These are phyloP conservation scores for Ormia ochracea DNA, from an alignment of 2,888 invertebrate species.

Conservation along the genomic window DNA sequence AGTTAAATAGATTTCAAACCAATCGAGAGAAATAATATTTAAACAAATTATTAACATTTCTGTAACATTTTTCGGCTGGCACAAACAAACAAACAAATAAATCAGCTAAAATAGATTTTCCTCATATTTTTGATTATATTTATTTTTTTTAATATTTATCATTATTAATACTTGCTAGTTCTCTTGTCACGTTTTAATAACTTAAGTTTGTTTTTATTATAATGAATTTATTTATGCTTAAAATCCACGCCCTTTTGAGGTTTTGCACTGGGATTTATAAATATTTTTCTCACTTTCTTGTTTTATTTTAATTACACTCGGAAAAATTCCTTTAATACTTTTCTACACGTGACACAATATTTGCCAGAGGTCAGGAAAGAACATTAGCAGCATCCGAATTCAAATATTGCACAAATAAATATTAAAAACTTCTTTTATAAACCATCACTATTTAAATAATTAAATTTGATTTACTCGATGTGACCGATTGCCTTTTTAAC, in stretches of 20 bases:
- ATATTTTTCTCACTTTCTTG: slow-evolving; percentile 49
- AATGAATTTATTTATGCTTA: slow-evolving; percentile 9
- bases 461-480: not conserved
- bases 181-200: not conserved
- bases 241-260: slow-evolving; percentile 56
- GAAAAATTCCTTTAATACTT: slow-evolving; percentile 43
- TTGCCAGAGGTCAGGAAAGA: slow-evolving; percentile 52
- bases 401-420: not conserved
- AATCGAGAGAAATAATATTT: not conserved
- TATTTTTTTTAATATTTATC: not conserved
- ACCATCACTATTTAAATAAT: not conserved
- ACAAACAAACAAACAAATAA: not conserved
- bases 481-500: not conserved
- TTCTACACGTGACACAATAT: slow-evolving; percentile 57
- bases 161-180: not conserved
- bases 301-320: slow-evolving; percentile 41
- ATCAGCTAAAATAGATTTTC: not conserved
- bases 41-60: not conserved
- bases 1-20: not conserved
- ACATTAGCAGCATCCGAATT: not conserved
- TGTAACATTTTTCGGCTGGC: not conserved
- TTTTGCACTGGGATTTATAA: slow-evolving; percentile 39
- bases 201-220: not conserved
- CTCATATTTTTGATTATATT: not conserved
- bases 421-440: not conserved